Evolutionary conservation across 1,140 invertebrate genomes (phyloP).

Genomic region (Trichonephila clavata): DNA sequence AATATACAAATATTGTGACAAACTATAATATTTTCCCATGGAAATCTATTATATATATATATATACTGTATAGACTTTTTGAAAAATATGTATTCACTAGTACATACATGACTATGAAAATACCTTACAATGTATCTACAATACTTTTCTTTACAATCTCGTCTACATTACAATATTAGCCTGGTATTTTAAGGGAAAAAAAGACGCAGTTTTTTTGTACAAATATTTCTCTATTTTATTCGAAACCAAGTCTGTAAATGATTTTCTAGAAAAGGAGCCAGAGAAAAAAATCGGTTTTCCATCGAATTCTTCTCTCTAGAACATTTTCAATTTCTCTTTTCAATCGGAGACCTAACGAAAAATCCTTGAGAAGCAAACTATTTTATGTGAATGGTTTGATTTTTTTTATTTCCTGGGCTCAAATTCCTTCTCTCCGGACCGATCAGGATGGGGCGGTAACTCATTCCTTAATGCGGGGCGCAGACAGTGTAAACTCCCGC

Average conservation of each 20-base stretch:
- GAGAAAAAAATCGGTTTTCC: neutral
- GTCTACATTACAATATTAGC: neutral
- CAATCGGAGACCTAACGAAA: slow-evolving; percentile 16
- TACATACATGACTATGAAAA: too few species aligned
- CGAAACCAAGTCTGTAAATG: neutral
- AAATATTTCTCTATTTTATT: neutral
- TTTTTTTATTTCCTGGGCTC: neutral
- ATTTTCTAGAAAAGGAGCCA: neutral
- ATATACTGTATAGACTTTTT: too few species aligned
- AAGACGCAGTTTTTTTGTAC: neutral
- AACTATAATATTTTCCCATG: too few species aligned
- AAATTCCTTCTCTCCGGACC: slow-evolving; percentile 9
- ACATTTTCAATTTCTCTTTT: slow-evolving; percentile 51
- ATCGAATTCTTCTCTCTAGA: neutral
- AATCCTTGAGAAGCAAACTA: slow-evolving; percentile 51
- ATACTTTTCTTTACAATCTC: too few species aligned
- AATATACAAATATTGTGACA: too few species aligned
- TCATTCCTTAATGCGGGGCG: slow-evolving; percentile 55
- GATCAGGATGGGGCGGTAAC: slow-evolving; percentile 9
- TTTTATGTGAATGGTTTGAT: slow-evolving; percentile 56
- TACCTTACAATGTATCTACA: too few species aligned
- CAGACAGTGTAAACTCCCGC: slow-evolving; percentile 67
- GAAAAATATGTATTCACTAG: too few species aligned
- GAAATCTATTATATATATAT: too few species aligned
- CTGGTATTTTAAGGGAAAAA: neutral